phyloP scores from a whole-genome alignment of 2,797 vertebrate genomes.

The Dryobates pubescens region DNA sequence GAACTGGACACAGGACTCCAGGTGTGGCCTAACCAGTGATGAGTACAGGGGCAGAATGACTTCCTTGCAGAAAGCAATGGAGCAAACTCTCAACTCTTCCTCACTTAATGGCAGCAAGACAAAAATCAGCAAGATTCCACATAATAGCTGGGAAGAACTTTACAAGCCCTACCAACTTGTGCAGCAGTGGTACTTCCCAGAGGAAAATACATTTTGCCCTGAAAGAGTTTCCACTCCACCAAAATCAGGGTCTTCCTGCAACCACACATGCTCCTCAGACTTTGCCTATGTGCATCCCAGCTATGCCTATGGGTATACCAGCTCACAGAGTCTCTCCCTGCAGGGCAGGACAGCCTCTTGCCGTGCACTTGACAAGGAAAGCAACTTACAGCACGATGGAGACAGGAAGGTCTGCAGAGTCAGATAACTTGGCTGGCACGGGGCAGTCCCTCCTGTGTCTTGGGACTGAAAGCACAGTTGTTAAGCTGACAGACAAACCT shows the following conservation, averaged over 20 bases:
- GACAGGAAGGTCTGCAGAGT: accelerated
- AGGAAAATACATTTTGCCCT: not conserved
- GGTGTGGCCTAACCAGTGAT: too few species aligned
- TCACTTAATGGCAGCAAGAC: not conserved
- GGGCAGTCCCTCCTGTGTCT: not conserved
- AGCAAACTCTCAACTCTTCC: not conserved
- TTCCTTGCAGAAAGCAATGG: not conserved
- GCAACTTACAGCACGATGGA: not conserved
- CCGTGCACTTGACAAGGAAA: not conserved
- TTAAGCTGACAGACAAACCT: not conserved
- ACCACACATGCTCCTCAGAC: not conserved
- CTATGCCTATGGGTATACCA: not conserved
- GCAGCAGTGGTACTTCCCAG: not conserved
- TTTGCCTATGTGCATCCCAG: accelerated
- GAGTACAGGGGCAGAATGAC: too few species aligned
- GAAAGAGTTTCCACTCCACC: not conserved
- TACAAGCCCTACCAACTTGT: not conserved
- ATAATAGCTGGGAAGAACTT: not conserved
- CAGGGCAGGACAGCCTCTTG: not conserved
- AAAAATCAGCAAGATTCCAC: not conserved
- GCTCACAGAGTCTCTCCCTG: not conserved
- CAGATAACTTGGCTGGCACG: not conserved
- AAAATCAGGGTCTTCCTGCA: not conserved
- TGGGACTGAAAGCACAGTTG: not conserved
- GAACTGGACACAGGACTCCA: too few species aligned